These are phyloP conservation scores for Meiosimyza decipiens DNA, from an alignment of 2,888 invertebrate species.

Conservation along the genomic window DNA sequence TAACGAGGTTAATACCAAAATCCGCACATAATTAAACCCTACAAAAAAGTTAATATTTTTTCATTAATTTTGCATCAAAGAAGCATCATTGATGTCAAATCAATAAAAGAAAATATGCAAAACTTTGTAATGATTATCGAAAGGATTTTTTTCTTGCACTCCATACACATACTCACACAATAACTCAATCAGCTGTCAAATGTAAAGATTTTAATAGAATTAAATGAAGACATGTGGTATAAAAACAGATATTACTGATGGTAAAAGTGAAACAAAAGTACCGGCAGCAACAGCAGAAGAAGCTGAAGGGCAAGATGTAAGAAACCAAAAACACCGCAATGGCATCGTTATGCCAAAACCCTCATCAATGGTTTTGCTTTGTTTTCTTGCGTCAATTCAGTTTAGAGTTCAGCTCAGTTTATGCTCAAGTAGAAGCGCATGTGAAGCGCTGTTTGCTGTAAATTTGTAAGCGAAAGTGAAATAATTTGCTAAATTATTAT, in stretches of 20 bases:
- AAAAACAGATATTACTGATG: no score
- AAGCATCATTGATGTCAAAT: no score
- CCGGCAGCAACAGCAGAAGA: no score
- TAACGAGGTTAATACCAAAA: conserved; percentile 42
- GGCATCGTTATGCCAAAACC: conserved; percentile 13
- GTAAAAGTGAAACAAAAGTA: no score
- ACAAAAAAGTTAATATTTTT: no score
- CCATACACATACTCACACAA: conserved; percentile 22
- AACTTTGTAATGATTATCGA: conserved; percentile 23
- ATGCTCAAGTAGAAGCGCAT: neutral
- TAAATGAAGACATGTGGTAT: conserved; percentile 9
- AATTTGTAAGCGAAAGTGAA: no score
- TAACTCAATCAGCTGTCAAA: conserved; percentile 31
- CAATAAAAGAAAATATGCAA: conserved; percentile 31
- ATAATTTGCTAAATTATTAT: no score
- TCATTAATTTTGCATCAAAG: no score
- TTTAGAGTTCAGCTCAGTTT: no score
- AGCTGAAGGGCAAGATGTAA: no score
- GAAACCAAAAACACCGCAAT: no score
- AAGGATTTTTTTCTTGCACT: conserved; percentile 1
- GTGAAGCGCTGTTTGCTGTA: neutral
- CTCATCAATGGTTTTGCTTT: conserved; percentile 21
- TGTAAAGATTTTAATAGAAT: neutral
- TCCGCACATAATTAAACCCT: no score
- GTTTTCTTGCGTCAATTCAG: neutral